Evolutionary conservation across 2,113 vertebrate genomes (phyloP), one percentile per base, ranked within the genome.

Genomic region (Etheostoma cragini): DNA sequence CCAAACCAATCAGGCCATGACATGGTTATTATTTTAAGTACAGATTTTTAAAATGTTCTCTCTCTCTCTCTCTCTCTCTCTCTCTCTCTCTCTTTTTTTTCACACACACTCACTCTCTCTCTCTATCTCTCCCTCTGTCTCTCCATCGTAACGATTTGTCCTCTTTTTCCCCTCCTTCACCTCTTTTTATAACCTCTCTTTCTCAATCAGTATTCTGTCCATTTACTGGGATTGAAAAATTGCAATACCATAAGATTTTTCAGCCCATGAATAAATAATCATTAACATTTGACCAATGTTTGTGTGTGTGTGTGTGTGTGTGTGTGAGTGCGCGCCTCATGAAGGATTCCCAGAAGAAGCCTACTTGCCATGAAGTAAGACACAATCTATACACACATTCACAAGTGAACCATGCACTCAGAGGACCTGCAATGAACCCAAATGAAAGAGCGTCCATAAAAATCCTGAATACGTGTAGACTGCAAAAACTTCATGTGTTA

Each of bases 21-120:
- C 90, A 86, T 89, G 90, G 88, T 93, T 92, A 92, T 92, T 92
- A 93, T 92, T 91, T 89, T 90, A 90, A 92, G 86, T 78, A 79
- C 81, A 69, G 71, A 72, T 80, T 88, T 70, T 83, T 30, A 3
- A 30, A 30, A 30, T 30, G 3, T 3, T 30, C 81, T 63, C 85
- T 78, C 56, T 72, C 57, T 72, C 84, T 69, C 64, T 49, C 62
- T 62, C 35, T 52, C 46, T 38, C 35, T 38, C 35, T 38, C 35
- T 38, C 38, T 10, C 38, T 38, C 35, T 38, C 38, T 38, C 38
- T 50, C 56, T 8, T 38, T 8, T 38, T 8, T 42, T 10, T 50
- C 56, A 84, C 76, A 81, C 61, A 35, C 35, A 35, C 33, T 35
- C 33, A 35, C 35, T 11, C 10, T 42, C 38, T 42, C 8, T 42